Evolutionary conservation across 2,113 vertebrate species (phyloP).

Genomic region (Atherinomorus stipes): DNA sequence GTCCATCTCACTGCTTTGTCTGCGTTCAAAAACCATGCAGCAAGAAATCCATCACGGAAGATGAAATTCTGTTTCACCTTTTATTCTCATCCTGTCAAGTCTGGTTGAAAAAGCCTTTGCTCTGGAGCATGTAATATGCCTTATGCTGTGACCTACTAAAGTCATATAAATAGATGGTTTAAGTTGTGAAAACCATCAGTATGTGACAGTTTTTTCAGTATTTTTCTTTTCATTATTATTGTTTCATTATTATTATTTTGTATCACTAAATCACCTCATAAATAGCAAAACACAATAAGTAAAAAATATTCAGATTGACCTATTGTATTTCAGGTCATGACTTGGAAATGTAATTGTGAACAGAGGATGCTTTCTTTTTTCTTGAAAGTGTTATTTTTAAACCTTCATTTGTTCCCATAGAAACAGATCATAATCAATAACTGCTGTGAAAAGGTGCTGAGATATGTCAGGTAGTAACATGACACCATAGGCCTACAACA

Average conservation of each 20-base stretch:
- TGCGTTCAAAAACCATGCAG: constrained; percentile 22
- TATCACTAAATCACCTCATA: neutral
- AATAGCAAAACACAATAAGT: neutral
- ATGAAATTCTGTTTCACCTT: constrained; percentile 47
- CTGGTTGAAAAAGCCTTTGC: constrained; percentile 38
- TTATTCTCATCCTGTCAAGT: constrained; percentile 42
- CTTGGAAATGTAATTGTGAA: constrained; percentile 3
- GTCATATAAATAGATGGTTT: neutral
- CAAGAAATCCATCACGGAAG: constrained; percentile 49
- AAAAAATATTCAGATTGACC: neutral
- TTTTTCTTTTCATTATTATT: neutral
- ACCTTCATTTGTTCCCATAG: constrained; percentile 28
- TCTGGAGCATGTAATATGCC: constrained; percentile 33
- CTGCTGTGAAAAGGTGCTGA: constrained; percentile 2
- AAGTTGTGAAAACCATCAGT: neutral
- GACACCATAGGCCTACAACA: neutral
- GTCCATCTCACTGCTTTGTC: constrained; percentile 18
- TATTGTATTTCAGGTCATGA: neutral
- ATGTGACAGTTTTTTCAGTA: neutral
- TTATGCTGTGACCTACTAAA: neutral
- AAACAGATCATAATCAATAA: constrained; percentile 24
- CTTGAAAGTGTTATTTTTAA: constrained; percentile 10
- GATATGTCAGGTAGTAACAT: constrained; percentile 15
- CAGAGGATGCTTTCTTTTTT: constrained; percentile 10
- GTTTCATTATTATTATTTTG: neutral